Base-by-base conservation (phyloP, 2,888 invertebrate species). In the Dugesia japonica region DNA sequence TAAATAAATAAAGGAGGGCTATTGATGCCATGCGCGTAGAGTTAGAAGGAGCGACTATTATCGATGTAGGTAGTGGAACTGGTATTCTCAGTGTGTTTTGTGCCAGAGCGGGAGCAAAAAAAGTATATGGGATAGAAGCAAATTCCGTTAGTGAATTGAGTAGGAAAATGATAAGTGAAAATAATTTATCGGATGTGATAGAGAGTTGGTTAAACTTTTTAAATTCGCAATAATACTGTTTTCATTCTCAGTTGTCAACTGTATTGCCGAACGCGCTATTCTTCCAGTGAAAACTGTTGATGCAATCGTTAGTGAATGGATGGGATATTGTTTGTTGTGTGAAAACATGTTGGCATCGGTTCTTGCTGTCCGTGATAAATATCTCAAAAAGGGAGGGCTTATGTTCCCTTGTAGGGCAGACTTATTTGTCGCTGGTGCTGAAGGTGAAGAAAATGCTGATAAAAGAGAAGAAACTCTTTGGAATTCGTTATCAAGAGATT, bases 1-100 rank as follows among this genome's bases (percentile, higher is more conserved):
- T 31, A 31, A 31, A 7, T 31, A 13, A 13, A 31, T 31, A 7
- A 4, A 31, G 31, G 13, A 4, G 56, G 56, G 56, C 56, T 4
- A 56, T 56, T n/a, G 56, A 56, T n/a, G 56, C 56, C 56, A 56
- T 56, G 56, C 4, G 9, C 20, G 17, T n/a, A 4, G 56, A 56
- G 56, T n/a, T 94, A 75, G 86, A 86, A 81, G 89, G 89, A 78
- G 93, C 92, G 87, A 83, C 89, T 76, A 90, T 94, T 1, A 79
- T 86, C 27, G 86, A 86, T 80, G 83, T 86, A 31, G 86, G 86
- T 17, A 86, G 86, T 82, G 86, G 86, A 0, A 85, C 84, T 82
- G 88, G 94, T 28, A 91, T 95, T 80, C 85, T 95, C 28, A 92
- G 93, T 0, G 86, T 93, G 81, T 92, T 92, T 84, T 92, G 91